Percentiles rank a stretch among this genome's conserved stretches.
Conservation (phyloP, 2,113 vertebrate species). For the Oreochromis aureus region DNA sequence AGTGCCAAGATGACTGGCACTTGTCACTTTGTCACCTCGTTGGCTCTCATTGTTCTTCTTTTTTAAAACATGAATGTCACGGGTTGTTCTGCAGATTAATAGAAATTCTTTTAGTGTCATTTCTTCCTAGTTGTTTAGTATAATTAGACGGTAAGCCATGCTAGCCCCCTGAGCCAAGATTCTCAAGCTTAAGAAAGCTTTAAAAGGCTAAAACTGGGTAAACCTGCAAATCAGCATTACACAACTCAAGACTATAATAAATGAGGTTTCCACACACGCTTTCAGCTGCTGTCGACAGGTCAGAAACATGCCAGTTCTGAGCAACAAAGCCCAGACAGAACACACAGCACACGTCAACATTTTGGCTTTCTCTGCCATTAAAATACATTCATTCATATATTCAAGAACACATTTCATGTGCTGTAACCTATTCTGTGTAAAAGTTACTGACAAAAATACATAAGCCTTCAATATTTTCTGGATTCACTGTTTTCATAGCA, state of each 20-base stretch:
- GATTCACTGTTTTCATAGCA: background rate
- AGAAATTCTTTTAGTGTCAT: background rate
- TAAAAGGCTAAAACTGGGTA: background rate
- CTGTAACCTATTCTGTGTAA: background rate
- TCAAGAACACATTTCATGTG: background rate
- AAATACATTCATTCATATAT: background rate
- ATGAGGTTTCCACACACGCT: background rate
- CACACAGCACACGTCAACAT: background rate
- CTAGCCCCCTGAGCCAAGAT: background rate
- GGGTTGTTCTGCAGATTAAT: background rate
- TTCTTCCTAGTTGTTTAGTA: background rate
- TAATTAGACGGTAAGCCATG: background rate
- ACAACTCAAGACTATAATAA: background rate
- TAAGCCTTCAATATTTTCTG: background rate
- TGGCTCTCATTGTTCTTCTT: background rate
- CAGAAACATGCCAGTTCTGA: background rate
- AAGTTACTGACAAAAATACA: background rate
- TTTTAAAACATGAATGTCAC: background rate
- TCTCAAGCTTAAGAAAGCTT: background rate
- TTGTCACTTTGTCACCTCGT: background rate
- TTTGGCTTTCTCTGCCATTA: background rate
- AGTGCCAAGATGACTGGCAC: background rate
- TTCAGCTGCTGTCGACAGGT: background rate
- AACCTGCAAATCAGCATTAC: conserved; percentile 31
- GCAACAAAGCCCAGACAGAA: background rate